Evolutionary conservation across 2,888 invertebrate species (phyloP), one percentile per base, ranked within the genome.

Genomic region (Agonopterix arenella): DNA sequence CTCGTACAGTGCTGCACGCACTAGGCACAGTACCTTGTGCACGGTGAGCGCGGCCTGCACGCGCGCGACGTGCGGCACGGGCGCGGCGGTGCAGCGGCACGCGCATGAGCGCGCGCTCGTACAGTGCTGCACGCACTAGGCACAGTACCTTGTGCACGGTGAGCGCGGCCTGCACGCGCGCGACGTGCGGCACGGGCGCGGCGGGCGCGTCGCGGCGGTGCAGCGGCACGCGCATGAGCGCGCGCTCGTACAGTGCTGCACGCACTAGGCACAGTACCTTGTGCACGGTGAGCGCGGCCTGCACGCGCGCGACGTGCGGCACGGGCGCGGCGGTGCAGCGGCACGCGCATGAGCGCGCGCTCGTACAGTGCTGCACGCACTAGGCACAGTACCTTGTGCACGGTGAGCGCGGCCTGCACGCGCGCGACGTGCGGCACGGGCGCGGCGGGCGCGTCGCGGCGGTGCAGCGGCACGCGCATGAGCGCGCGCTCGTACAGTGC

Each of bases 161-260:
- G 0, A 93, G 90, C 40, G 90, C 84, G 2, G 90, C 83, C 60
- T 92, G 89, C 50, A 91, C 78, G 55, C 78, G 74, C 54, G 70
- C 59, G 52, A 90, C 76, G 64, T 92, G 92, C 60, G 92, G 88
- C 50, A 91, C 78, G 54, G 78, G 74, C 54, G 70, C 58, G 52
- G 90, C 76, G 81, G 90, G 74, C 79, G 90, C 77, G 66, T 91
- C 88, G 13, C 88, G 78, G 37, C 90, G 79, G 54, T 82, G 73
- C 45, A 91, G 84, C 71, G 86, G 93, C 83, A 90, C 84, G 65
- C 85, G 90, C 65, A 89, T 92, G 62, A 91, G 93, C 43, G 92
- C 86, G 8, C 93, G 91, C 57, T 92, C 91, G 1, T 91, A 0
- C 16, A 93, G 90, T 36, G 97, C 4, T 93, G 93, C 9, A 96